phyloP scores from a whole-genome alignment of 2,113 vertebrate species.

The Gadus chalcogrammus region DNA sequence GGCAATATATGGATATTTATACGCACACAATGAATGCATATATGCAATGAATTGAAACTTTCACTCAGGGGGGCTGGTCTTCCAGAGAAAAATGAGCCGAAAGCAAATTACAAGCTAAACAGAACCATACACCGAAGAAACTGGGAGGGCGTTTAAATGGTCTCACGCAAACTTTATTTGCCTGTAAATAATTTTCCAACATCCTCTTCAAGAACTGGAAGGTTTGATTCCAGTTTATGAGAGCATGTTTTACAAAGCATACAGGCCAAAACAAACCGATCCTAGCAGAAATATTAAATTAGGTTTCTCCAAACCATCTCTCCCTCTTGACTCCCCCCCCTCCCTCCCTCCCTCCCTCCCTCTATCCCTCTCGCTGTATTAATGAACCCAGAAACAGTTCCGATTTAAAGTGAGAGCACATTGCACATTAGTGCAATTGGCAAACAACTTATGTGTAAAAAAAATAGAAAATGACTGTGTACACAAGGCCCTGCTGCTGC shows the following conservation, averaged over 20 bases:
- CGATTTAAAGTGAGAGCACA: slow-evolving; percentile 34
- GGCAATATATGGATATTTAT: background rate
- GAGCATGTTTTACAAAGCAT: slow-evolving; percentile 58
- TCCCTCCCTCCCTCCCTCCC: background rate
- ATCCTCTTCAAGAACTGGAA: slow-evolving; percentile 58
- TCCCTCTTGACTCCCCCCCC: background rate
- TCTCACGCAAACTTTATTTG: slow-evolving; percentile 66
- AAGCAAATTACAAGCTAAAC: slow-evolving; percentile 64
- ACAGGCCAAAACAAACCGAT: slow-evolving; percentile 54
- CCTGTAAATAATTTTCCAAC: slow-evolving; percentile 67
- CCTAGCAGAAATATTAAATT: slow-evolving; percentile 47
- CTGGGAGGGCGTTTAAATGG: slow-evolving; percentile 30
- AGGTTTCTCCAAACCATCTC: slow-evolving; percentile 47
- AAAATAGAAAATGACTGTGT: slow-evolving; percentile 20
- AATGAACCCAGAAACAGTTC: slow-evolving; percentile 44
- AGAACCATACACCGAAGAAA: slow-evolving; percentile 45
- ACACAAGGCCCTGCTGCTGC: background rate
- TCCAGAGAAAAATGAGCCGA: slow-evolving; percentile 41
- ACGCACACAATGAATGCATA: background rate
- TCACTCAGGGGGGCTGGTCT: slow-evolving; percentile 59
- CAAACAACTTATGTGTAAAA: slow-evolving; percentile 29
- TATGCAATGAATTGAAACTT: slow-evolving; percentile 56
- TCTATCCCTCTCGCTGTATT: slow-evolving; percentile 10
- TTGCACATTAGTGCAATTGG: slow-evolving; percentile 15
- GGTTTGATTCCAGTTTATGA: slow-evolving; percentile 58